phyloP scores from a whole-genome alignment of 1,140 invertebrate genomes.

The Leptoteleia sp. region DNA sequence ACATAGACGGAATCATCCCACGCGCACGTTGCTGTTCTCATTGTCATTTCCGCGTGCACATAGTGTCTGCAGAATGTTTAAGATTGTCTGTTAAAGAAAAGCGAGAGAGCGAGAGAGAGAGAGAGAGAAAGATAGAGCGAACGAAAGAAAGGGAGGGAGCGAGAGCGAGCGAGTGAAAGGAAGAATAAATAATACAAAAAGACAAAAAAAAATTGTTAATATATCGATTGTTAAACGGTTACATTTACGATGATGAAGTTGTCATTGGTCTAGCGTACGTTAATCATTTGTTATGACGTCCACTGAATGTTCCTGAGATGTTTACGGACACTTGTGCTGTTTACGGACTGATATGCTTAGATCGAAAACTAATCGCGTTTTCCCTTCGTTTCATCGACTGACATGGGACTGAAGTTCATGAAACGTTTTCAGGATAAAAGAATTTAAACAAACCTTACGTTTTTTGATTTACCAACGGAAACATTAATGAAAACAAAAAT shows the following conservation, averaged over 20 bases:
- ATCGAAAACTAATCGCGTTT: conserved; percentile 26
- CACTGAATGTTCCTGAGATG: conserved; percentile 60
- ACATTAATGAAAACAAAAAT: too few relatives aligned
- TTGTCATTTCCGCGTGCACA: conserved; percentile 53
- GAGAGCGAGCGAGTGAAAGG: background rate
- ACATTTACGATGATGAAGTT: conserved; percentile 35
- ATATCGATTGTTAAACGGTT: conserved; percentile 55
- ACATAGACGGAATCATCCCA: conserved; percentile 48
- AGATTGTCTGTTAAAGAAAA: conserved; percentile 44
- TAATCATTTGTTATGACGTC: conserved; percentile 60
- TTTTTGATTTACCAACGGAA: too few relatives aligned
- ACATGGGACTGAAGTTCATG: too few relatives aligned
- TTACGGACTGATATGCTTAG: conserved; percentile 63
- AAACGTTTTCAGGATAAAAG: too few relatives aligned
- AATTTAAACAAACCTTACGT: too few relatives aligned
- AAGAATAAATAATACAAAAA: too few relatives aligned
- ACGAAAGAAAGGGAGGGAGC: too few relatives aligned
- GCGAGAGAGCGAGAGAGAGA: background rate
- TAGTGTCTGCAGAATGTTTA: conserved; percentile 35
- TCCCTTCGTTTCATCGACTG: conserved; percentile 10
- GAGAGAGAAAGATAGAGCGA: background rate
- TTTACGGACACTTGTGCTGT: conserved; percentile 59
- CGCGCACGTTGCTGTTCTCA: conserved; percentile 54
- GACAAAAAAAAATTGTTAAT: conserved; percentile 48
- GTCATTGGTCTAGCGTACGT: conserved; percentile 39